Evolutionary conservation across 2,797 vertebrate species (phyloP), one percentile per base, ranked within the genome.

Genomic region (Aulostomus chinensis): DNA sequence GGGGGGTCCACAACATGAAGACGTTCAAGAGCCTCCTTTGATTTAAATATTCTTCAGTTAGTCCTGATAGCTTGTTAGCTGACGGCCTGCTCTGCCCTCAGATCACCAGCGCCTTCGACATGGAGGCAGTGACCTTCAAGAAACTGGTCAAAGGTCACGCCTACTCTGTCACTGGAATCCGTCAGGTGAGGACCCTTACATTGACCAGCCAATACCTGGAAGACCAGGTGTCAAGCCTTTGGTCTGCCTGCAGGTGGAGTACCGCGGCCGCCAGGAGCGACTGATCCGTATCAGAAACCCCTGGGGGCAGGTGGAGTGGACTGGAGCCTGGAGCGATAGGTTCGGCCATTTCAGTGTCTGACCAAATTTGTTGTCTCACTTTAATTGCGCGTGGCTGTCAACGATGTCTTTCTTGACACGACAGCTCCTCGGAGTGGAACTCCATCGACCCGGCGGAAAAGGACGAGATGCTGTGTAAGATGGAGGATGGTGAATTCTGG

Each of bases 401-500:
- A 21, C 6, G 3, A 21, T 21, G 3, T 21, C 20, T 21, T 3
- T 6, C 20, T 5, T 25, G n/a, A n/a, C n/a, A n/a, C 8, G 2
- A 66, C 81, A 98, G 96, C 35, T 93, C 95, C 4, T 87, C 83
- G 0, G 94, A 98, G 79, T 98, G 95, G 96, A 63, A 90, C 36
- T 64, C 68, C 16, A 68, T 97, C 1, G 88, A 92, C 39, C 76
- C 88, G 0, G 75, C 62, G 0, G 83, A 92, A 11, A 88, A 84
- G 65, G 88, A 89, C 6, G 89, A 94, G 29, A 71, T 98, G 72
- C 87, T 90, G 9, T 88, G 88, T 15, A 91, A 83, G 73, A 95
- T 91, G 89, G 96, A 98, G 57, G 96, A 98, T 0, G 96, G 95
- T 9, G 95, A 96, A 81, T 98, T 98, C 87, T 98, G 95, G 95